Percentiles rank a stretch among this genome's conserved stretches.
Conservation (phyloP, 2,888 invertebrate genomes). For the Hyles lineata region DNA sequence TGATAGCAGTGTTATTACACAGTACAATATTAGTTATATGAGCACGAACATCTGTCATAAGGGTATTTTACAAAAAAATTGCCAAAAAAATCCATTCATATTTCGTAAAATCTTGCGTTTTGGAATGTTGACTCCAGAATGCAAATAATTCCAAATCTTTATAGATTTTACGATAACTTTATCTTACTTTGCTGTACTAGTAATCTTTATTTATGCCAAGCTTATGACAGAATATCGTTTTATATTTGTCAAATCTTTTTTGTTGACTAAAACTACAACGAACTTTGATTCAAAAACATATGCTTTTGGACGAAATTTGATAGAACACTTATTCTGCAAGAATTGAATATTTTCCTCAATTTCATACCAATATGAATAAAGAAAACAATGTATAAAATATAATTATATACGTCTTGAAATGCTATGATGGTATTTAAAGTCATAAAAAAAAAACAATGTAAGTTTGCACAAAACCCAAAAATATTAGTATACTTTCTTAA, state of each 20-base stretch:
- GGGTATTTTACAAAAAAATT: neutral
- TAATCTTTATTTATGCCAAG: neutral
- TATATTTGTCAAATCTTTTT: neutral
- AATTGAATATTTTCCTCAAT: too few relatives aligned
- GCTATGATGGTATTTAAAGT: too few relatives aligned
- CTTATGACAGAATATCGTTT: neutral
- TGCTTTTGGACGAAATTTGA: neutral
- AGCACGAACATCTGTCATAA: neutral
- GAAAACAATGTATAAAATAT: neutral
- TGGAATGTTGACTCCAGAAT: too few relatives aligned
- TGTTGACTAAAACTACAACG: neutral
- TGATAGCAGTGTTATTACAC: slow-evolving; percentile 6
- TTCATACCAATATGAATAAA: too few relatives aligned
- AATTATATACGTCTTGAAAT: neutral
- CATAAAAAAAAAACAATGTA: too few relatives aligned
- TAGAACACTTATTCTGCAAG: neutral
- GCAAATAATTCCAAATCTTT: too few relatives aligned
- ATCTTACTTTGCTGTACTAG: too few relatives aligned
- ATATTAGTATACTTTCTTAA: too few relatives aligned
- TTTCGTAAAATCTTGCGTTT: too few relatives aligned
- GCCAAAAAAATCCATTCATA: neutral
- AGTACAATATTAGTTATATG: neutral
- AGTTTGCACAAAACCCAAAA: too few relatives aligned
- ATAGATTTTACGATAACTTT: too few relatives aligned
- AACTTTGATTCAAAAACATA: neutral